Base-by-base conservation (phyloP, 2,113 vertebrate species). In the Notothenia coriiceps region DNA sequence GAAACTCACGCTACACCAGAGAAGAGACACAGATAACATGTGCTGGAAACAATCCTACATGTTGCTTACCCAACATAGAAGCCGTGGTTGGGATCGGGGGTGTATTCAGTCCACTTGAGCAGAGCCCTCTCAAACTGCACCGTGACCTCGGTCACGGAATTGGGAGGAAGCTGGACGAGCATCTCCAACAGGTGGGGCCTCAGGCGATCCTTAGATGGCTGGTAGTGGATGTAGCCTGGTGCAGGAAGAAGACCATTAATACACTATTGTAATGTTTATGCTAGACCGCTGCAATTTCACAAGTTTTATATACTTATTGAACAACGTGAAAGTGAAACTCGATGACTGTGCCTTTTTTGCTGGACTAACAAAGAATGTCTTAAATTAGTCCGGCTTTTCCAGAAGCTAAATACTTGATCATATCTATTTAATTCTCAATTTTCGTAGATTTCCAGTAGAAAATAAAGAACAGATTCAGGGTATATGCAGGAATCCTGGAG, bases 101-200 rank as follows among this genome's bases (percentile, higher is more conserved):
- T 95, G 88, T 99, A 99, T 85, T 99, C 98, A 0, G 98, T 99
- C 98, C 98, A 99, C 91, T 98, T 99, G 65, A 99, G 78, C 76
- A 99, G 94, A 0, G 97, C 98, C 64, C 98, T 95, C 92, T 99
- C 98, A 90, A 99, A 99, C 93, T 99, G 95, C 84, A 99, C 96
- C 1, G 96, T 97, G 68, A 99, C 96, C 92, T 99, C 98, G 0
- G 97, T 99, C 88, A 97, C 90, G 0, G 98, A 99, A 89, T 95
- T 97, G 74, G 98, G 96, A 2, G 98, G 98, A 88, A 99, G 94
- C 94, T 99, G 98, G 68, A 99, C 90, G 74, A 99, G 93, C 98
- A 99, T 98, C 94, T 99, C 98, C 76, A 99, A 90, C 12, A 98
- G 96, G 90, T 99, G 98, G 49, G 98, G 97, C 80, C 95, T 95